Base-by-base conservation (phyloP, 2,888 invertebrate genomes). In the Euproctis similis region DNA sequence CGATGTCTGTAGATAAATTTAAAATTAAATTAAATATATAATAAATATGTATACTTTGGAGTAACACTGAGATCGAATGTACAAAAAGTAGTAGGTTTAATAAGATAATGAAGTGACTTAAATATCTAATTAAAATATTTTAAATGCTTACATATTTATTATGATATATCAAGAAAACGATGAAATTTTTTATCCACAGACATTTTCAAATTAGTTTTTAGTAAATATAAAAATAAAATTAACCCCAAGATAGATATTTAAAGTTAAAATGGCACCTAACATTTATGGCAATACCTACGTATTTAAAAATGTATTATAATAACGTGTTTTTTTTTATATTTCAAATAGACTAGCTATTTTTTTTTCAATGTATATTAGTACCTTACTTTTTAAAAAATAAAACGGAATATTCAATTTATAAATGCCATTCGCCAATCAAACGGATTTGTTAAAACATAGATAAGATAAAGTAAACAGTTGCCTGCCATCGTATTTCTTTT, bases 141-240 rank as follows among this genome's bases (percentile, higher is more conserved):
- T n/a, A n/a, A n/a, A n/a, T n/a, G n/a, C n/a, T n/a, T n/a, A n/a
- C n/a, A n/a, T n/a, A n/a, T n/a, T n/a, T n/a, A n/a, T n/a, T n/a
- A n/a, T n/a, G n/a, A n/a, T n/a, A n/a, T n/a, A n/a, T n/a, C n/a
- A n/a, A n/a, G n/a, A n/a, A n/a, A n/a, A n/a, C n/a, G n/a, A n/a
- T n/a, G n/a, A n/a, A n/a, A n/a, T n/a, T 36, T 35, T 26, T 25
- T 36, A 36, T 41, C 35, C 36, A 44, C 25, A 22, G 47, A 35
- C 41, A 24, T 16, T 38, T 23, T 39, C 26, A 36, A 28, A 16
- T 29, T 13, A 31, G 20, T 36, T 31, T 13, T 30, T 40, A 46
- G 43, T n/a, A n/a, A 48, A 50, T 29, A 34, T 31, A 34, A 31
- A 47, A 4, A 34, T 30, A 39, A 48, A 47, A 48, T 35, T 26